Evolutionary conservation across 1,140 invertebrate genomes (phyloP), one percentile per base, ranked within the genome.

Genomic region (Chrysoperla carnea): DNA sequence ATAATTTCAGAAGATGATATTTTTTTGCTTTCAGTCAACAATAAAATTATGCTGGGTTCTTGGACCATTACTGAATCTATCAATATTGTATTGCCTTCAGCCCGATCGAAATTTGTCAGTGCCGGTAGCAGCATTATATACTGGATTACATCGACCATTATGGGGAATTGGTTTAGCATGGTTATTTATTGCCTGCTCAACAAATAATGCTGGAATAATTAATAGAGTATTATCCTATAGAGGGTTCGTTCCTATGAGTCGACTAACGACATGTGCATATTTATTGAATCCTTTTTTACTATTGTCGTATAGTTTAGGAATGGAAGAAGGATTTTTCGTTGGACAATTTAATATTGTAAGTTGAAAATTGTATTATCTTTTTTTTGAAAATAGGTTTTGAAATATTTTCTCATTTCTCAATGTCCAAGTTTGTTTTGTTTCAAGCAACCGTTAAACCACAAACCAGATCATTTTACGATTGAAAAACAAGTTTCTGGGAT

Each of bases 81-180:
- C 53, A 14, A 58, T 63, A 14, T 52, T 70, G 6, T 67, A 69
- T 45, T 59, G 61, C 4, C 36, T 66, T 0, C 52, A 46, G 7
- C 17, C 17, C 17, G 49, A 62, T 1, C 58, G 50, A 41, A 36
- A 60, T n/a, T 49, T 68, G 33, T 54, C 62, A 0, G 42, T 64
- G 0, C 28, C 60, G 9, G 36, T 48, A 9, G 51, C 61, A 11
- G 56, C 64, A 1, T 17, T 66, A 41, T 71, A 70, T 37, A 52
- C 58, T 11, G 55, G 54, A 0, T 41, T 67, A 8, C 57, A 58
- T 31, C 58, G 62, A 50, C 61, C 62, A 5, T 31, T 57, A n/a
- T 72, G 68, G 68, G 63, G 57, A 11, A 15, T 70, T 6, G 62
- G 66, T 5, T 48, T 68, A 8, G 57, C 58, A 27, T 72, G 68